phyloP scores from a whole-genome alignment of 2,113 vertebrate genomes.

The Phrynocephalus versicolor region DNA sequence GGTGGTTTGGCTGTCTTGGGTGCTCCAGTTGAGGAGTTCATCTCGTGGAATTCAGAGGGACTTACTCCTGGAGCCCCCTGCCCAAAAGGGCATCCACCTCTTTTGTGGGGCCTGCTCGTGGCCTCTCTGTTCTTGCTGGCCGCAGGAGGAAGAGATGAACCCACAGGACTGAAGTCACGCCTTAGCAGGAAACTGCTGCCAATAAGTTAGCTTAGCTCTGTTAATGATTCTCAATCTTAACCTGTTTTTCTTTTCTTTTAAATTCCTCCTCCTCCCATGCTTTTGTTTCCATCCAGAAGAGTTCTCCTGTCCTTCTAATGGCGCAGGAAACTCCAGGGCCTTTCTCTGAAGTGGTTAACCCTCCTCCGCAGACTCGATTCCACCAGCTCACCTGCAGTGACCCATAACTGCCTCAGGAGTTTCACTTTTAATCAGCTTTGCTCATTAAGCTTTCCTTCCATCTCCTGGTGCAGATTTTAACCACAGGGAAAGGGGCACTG shows the following conservation, averaged over 20 bases:
- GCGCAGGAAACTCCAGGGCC: not conserved
- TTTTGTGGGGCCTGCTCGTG: not conserved
- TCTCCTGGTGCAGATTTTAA: not conserved
- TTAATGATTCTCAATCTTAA: conserved; percentile 73
- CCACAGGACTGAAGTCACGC: not conserved
- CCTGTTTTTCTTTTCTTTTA: too few species aligned
- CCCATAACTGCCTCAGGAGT: not conserved
- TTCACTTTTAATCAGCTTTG: conserved; percentile 25
- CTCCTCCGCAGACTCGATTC: not conserved
- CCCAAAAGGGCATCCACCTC: too few species aligned
- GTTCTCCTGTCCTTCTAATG: not conserved
- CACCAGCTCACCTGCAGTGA: not conserved
- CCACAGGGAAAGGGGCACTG: not conserved
- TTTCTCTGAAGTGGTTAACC: too few species aligned
- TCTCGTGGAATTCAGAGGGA: not conserved
- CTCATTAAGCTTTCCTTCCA: not conserved
- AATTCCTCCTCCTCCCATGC: not conserved
- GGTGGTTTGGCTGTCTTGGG: not conserved
- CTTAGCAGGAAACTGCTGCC: conserved; percentile 52
- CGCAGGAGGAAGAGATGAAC: not conserved
- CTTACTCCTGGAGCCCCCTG: not conserved
- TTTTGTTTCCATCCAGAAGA: not conserved
- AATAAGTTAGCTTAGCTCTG: conserved; percentile 59
- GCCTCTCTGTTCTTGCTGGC: not conserved
- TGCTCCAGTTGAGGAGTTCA: too few species aligned